Percentiles rank a stretch among this genome's conserved stretches.
Conservation (phyloP, 2,113 vertebrate genomes). For the Holacanthus passer region DNA sequence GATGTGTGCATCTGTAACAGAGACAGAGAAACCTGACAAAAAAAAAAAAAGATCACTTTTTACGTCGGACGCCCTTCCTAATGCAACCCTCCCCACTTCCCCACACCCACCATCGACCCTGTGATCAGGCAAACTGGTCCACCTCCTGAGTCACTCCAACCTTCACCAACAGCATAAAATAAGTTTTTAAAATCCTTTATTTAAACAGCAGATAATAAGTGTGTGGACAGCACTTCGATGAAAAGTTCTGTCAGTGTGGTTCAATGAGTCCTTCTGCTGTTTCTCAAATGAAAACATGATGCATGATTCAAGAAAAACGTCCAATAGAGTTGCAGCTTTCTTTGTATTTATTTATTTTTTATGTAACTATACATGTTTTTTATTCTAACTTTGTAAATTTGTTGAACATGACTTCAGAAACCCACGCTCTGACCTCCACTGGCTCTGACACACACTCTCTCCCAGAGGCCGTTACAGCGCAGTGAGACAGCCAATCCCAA, state of each 20-base stretch:
- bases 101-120: no score
- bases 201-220: neutral
- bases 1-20: no score
- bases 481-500: neutral
- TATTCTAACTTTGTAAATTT: neutral
- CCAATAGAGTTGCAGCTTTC: neutral
- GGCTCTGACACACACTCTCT: no score
- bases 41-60: no score
- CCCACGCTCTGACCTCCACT: neutral
- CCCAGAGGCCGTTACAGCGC: neutral
- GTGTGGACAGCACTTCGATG: neutral
- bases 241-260: no score
- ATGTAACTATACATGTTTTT: neutral
- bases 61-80: no score
- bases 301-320: neutral
- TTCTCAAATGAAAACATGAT: neutral
- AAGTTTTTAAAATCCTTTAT: neutral
- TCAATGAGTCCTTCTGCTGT: neutral
- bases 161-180: neutral
- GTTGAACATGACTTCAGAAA: neutral
- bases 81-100: no score
- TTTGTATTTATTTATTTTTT: neutral
- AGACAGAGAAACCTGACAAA: no score
- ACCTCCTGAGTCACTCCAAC: no score
- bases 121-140: no score